Evolutionary conservation across 1,140 invertebrate genomes (phyloP), one percentile per base, ranked within the genome.

Genomic region (Antheraea pernyi): DNA sequence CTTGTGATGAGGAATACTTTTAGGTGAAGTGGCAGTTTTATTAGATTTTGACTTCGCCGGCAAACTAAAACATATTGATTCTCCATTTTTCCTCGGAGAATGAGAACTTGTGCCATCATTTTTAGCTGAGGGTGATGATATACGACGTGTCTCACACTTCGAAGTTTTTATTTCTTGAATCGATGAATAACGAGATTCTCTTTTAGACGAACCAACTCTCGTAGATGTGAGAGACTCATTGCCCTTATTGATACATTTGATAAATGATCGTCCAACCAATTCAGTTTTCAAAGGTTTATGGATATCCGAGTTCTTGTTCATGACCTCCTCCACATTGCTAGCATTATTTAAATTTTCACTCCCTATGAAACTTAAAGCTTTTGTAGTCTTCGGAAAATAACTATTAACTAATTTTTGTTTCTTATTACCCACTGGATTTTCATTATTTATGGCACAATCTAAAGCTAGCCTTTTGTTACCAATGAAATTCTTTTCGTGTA

Each of bases 1-100:
- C 77, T 89, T 91, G 71, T 89, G 79, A 66, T 85, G 75, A 10
- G 89, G 89, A 60, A 91, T 79, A 73, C 61, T 73, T 65, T 70
- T 82, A 6, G 68, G 39, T n/a, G 69, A 70, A 0, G 65, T 60
- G 16, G 79, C 72, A 10, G 69, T 77, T 68, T 84, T 88, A n/a
- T 76, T 83, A 6, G 80, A 81, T 65, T 78, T 86, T 0, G 81
- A 71, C 72, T 83, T 89, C 8, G 78, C 48, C 13, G 83, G 78
- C 39, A 87, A 62, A 69, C 73, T 79, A 39, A 86, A 87, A 18
- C 83, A 78, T 61, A 83, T 70, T 2, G 81, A 80, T 1, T 88
- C 88, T 60, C 76, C 59, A 70, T 80, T 81, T 71, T 79, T 82
- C 60, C 76, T 75, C 0, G 88, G 83, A 8, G 83, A 85, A 58